phyloP scores from a whole-genome alignment of 2,797 vertebrate species.

The Chromobotia macracanthus region DNA sequence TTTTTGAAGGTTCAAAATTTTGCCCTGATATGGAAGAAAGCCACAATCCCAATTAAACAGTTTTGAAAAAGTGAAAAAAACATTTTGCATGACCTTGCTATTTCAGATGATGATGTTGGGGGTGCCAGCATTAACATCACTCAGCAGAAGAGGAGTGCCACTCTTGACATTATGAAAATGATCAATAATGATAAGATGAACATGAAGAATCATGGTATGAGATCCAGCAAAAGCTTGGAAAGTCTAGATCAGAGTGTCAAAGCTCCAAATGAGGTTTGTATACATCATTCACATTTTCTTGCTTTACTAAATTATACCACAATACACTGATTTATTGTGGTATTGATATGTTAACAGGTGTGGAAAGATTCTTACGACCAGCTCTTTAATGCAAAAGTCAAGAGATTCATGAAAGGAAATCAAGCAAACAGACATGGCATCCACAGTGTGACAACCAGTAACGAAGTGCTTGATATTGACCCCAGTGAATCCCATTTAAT shows the following conservation, averaged over 20 bases:
- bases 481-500: slow-evolving; percentile 61
- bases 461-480: slow-evolving; percentile 41
- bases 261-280: slow-evolving; percentile 71
- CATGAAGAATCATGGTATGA: slow-evolving; percentile 66
- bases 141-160: slow-evolving; percentile 75
- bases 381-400: slow-evolving; percentile 78
- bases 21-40: not conserved
- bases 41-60: not conserved
- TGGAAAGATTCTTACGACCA: slow-evolving; percentile 76
- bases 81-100: slow-evolving; percentile 27
- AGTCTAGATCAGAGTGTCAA: slow-evolving; percentile 65
- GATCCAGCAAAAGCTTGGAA: slow-evolving; percentile 66
- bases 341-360: slow-evolving; percentile 70
- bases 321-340: slow-evolving; percentile 28
- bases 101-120: slow-evolving; percentile 77
- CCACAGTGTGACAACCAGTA: slow-evolving; percentile 22
- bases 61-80: not conserved
- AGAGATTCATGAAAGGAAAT: slow-evolving; percentile 70
- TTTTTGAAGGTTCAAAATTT: slow-evolving; percentile 70
- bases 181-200: slow-evolving; percentile 73
- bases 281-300: not conserved
- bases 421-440: slow-evolving; percentile 13
- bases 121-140: slow-evolving; percentile 77
- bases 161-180: slow-evolving; percentile 72
- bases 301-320: not conserved